phyloP scores from a whole-genome alignment of 64 coral and sea anemone species.

The Dendronephthya gigantea region DNA sequence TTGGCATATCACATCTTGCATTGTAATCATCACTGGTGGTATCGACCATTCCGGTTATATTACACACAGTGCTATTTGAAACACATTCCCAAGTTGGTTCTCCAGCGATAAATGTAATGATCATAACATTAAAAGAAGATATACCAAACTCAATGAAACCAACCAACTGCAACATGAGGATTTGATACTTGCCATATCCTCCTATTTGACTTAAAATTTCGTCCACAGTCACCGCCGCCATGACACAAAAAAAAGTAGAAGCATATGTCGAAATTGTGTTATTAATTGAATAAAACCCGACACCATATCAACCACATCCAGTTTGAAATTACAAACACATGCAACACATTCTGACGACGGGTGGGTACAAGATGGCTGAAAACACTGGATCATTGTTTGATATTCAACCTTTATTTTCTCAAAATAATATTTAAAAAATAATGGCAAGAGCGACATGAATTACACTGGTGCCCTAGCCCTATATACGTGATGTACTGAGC shows the following conservation, averaged over 20 bases:
- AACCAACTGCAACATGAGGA: constrained; percentile 23
- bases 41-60: constrained; percentile 30
- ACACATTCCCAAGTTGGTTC: constrained; percentile 52
- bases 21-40: constrained; percentile 29
- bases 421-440: too few relatives aligned
- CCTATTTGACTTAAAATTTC: constrained; percentile 38
- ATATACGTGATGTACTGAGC: too few relatives aligned
- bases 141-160: constrained; percentile 34
- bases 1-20: constrained; percentile 30
- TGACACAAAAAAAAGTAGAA: not conserved
- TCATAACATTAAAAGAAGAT: constrained; percentile 31
- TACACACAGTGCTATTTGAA: constrained; percentile 38
- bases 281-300: too few relatives aligned
- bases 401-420: too few relatives aligned
- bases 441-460: too few relatives aligned
- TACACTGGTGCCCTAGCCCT: too few relatives aligned
- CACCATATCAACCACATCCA: too few relatives aligned
- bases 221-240: constrained; percentile 21
- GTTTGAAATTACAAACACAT: too few relatives aligned
- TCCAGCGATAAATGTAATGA: constrained; percentile 37
- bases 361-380: too few relatives aligned
- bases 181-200: constrained; percentile 33
- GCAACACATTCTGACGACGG: too few relatives aligned
- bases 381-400: too few relatives aligned
- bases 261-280: too few relatives aligned